phyloP scores from a whole-genome alignment of 2,888 invertebrate genomes.

The Tortrix viridana region DNA sequence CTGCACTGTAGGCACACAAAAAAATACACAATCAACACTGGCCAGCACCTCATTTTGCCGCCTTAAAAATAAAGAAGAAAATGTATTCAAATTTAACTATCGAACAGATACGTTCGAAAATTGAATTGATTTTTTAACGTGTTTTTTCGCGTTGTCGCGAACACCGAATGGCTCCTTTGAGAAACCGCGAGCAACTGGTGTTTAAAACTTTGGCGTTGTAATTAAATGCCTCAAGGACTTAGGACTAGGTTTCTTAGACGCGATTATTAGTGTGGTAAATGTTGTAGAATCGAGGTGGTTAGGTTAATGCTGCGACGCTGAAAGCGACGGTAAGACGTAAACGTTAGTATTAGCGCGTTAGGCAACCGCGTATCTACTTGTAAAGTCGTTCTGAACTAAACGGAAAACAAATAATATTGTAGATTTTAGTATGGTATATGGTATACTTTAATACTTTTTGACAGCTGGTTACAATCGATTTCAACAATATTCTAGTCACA shows the following conservation, averaged over 20 bases:
- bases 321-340: too few species aligned
- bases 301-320: background rate
- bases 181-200: slow-evolving; percentile 36
- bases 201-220: slow-evolving; percentile 60
- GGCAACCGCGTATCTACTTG: too few species aligned
- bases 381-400: too few species aligned
- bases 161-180: slow-evolving; percentile 48
- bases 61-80: slow-evolving; percentile 16
- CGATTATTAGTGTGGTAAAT: slow-evolving; percentile 38
- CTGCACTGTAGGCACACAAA: slow-evolving; percentile 64
- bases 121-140: slow-evolving; percentile 41
- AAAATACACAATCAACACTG: slow-evolving; percentile 53
- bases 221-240: slow-evolving; percentile 73
- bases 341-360: too few species aligned
- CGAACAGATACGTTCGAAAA: slow-evolving; percentile 41
- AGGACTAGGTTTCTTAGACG: slow-evolving; percentile 50
- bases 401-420: too few species aligned
- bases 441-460: too few species aligned
- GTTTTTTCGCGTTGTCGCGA: slow-evolving; percentile 50
- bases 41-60: slow-evolving; percentile 40
- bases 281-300: background rate
- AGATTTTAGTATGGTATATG: too few species aligned
- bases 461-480: too few species aligned
- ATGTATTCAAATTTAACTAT: slow-evolving; percentile 9
- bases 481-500: too few species aligned